Conservation (phyloP, 2,888 invertebrate genomes). For the Drosophila meridiana region DNA sequence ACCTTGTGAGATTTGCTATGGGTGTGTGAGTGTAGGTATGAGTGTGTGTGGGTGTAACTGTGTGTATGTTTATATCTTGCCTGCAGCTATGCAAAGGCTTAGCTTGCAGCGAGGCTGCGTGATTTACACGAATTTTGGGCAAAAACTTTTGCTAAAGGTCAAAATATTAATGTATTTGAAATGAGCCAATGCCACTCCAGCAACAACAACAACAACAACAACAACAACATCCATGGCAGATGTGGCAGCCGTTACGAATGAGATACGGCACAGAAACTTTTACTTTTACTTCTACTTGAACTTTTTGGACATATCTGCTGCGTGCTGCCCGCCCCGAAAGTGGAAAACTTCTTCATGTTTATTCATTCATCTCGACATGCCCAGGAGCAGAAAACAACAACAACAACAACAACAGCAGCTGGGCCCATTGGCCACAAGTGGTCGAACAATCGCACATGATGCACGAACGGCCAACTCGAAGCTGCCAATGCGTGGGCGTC, state of each 20-base stretch:
- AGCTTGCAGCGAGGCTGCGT: constrained; percentile 16
- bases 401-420: constrained; percentile 20
- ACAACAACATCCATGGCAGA: background rate
- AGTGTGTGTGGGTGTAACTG: background rate
- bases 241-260: constrained; percentile 38
- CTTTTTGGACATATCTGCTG: constrained; percentile 21
- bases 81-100: constrained; percentile 67
- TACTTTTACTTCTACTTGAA: constrained; percentile 40
- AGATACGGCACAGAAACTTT: constrained; percentile 58
- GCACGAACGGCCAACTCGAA: constrained; percentile 9
- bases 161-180: constrained; percentile 80
- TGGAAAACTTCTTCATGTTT: constrained; percentile 72
- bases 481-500: constrained; percentile 1
- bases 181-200: constrained; percentile 49
- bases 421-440: constrained; percentile 52
- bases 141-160: constrained; percentile 59
- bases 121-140: constrained; percentile 62
- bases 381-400: constrained; percentile 31
- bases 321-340: constrained; percentile 23
- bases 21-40: constrained; percentile 19
- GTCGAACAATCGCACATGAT: constrained; percentile 49
- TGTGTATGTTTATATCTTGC: constrained; percentile 28
- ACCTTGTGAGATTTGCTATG: constrained; percentile 43
- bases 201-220: background rate
- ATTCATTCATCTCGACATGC: constrained; percentile 71